phyloP scores from a whole-genome alignment of 1,140 invertebrate species.

The Notospermus geniculatus region DNA sequence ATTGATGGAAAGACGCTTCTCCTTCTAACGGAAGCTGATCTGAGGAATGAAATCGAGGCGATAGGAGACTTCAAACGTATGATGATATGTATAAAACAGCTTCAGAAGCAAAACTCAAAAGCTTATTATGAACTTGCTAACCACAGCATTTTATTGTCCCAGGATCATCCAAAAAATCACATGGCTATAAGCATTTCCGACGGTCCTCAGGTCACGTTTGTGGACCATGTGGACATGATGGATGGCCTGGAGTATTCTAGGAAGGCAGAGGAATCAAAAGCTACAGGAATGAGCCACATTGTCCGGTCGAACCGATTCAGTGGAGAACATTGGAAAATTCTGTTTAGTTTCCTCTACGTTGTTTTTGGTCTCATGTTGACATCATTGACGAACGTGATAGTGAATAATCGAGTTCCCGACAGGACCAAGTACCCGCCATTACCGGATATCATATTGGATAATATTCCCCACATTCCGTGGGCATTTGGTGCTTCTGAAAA shows the following conservation, averaged over 20 bases:
- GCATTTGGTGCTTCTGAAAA: constrained; percentile 98
- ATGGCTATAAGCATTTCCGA: not conserved
- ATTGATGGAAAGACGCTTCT: constrained; percentile 77
- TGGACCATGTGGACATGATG: too few relatives aligned
- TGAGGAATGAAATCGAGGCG: constrained; percentile 62
- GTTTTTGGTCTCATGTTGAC: constrained; percentile 95
- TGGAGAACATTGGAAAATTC: constrained; percentile 76
- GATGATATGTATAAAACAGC: constrained; percentile 64
- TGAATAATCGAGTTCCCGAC: constrained; percentile 96
- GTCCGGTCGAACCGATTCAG: constrained; percentile 35
- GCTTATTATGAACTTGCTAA: not conserved
- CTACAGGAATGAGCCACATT: constrained; percentile 21
- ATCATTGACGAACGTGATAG: constrained; percentile 98
- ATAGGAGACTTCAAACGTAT: constrained; percentile 75
- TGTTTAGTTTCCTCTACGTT: constrained; percentile 84
- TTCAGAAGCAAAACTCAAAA: constrained; percentile 42
- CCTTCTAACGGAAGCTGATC: constrained; percentile 71
- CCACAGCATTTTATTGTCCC: not conserved
- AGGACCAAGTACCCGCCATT: constrained; percentile 99
- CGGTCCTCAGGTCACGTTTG: not conserved
- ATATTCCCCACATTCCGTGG: constrained; percentile 98
- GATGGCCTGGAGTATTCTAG: not conserved
- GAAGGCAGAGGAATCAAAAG: constrained; percentile 4
- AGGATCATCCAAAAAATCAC: not conserved
- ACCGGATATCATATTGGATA: constrained; percentile 91